phyloP scores from a whole-genome alignment of 2,888 invertebrate genomes.

The Rhingia campestris region DNA sequence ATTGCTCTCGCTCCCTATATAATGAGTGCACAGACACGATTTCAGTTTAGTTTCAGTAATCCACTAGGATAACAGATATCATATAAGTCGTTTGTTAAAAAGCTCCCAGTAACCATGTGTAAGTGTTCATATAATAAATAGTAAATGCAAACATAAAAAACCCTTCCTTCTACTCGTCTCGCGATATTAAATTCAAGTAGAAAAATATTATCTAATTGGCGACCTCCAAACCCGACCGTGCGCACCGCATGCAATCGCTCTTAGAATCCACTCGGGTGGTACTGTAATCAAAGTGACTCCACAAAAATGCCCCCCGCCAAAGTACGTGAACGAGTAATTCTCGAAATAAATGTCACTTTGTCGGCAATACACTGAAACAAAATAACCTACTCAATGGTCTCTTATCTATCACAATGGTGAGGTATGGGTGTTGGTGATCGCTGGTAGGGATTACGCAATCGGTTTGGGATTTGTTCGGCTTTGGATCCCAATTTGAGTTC shows the following conservation, averaged over 20 bases:
- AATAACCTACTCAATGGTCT: neutral
- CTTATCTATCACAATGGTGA: conserved; percentile 30
- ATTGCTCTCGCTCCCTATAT: conserved; percentile 3
- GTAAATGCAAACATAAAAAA: neutral
- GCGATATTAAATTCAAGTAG: too few species aligned
- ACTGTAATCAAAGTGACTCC: neutral
- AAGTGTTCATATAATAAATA: neutral
- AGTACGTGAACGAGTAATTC: conserved; percentile 4
- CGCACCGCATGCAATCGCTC: neutral
- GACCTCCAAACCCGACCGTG: neutral
- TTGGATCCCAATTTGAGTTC: conserved; percentile 23
- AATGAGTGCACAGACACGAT: neutral
- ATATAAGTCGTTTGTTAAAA: neutral
- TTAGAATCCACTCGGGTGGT: neutral
- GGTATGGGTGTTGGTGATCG: neutral
- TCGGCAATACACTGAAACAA: neutral
- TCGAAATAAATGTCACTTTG: neutral
- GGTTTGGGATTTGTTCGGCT: conserved; percentile 21
- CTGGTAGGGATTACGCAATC: conserved; percentile 32
- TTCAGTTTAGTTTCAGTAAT: neutral
- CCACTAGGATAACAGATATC: neutral
- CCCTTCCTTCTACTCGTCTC: too few species aligned
- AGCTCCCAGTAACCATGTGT: neutral
- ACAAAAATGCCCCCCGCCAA: conserved; percentile 1
- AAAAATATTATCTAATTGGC: conserved; percentile 11